Evolutionary conservation across 2,113 vertebrate genomes (phyloP), one percentile per base, ranked within the genome.

Genomic region (Caranx melampygus): DNA sequence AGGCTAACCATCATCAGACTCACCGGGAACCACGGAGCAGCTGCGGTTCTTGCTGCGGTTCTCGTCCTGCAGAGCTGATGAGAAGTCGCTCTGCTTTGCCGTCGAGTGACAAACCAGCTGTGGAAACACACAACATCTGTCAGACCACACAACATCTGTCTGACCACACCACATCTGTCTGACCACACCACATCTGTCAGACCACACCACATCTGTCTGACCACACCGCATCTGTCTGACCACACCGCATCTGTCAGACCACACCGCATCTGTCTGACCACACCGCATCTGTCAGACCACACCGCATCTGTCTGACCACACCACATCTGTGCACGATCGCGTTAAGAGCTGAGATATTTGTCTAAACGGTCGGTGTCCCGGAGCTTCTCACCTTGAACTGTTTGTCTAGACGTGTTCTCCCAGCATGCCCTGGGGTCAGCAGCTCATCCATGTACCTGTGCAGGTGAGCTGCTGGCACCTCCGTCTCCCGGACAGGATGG

Each of bases 391-490:
- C 98, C 96, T 98, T 96, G 90, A 99, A 98, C 87, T 99, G 97
- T 69, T 95, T 96, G 84, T 98, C 97, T 62, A 99, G 90, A 14
- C 88, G 94, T 2, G 95, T 98, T 88, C 91, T 96, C 87, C 97
- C 97, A 49, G 95, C 94, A 47, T 95, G 92, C 55, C 95, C 95
- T 3, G 96, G 95, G 82, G 94, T 97, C 91, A 99, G 94, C 85
- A 99, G 96, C 47, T 95, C 91, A 35, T 98, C 97, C 66, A 99
- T 95, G 9, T 99, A 98, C 83, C 90, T 91, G 58, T 98, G 96
- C 63, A 99, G 95, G 49, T 94, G 95, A 81, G 90, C 93, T 10
- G 96, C 94, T 0, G 71, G 89, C 45, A 99, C 96, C 86, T 98
- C 97, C 0, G 97, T 99, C 85, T 98, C 97, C 96, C 96, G 64